Conservation (phyloP, 2,888 invertebrate genomes). For the Chymomyza procnemis region DNA sequence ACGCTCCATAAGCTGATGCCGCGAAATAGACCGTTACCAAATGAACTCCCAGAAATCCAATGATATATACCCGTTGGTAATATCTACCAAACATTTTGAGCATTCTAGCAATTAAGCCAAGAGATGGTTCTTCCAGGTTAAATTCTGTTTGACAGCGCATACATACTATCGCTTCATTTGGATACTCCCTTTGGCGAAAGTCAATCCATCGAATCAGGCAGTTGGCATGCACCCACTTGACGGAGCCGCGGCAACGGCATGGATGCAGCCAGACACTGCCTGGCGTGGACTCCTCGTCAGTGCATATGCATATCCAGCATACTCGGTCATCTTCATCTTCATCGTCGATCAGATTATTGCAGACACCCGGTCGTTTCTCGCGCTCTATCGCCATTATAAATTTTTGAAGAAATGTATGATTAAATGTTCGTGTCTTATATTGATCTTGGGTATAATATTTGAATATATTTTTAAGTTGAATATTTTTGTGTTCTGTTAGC, state of each 20-base stretch:
- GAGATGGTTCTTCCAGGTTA: conserved; percentile 43
- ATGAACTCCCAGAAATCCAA: conserved; percentile 37
- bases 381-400: no score
- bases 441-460: no score
- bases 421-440: no score
- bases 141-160: conserved; percentile 52
- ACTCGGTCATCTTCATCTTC: conserved; percentile 19
- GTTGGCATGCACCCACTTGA: conserved; percentile 55
- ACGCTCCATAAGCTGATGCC: conserved; percentile 40
- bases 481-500: no score
- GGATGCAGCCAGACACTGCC: conserved; percentile 52
- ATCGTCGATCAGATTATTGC: background rate
- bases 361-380: no score
- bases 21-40: conserved; percentile 44
- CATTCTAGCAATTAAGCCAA: conserved; percentile 39
- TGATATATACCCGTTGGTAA: conserved; percentile 41
- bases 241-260: conserved; percentile 55
- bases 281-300: conserved; percentile 39
- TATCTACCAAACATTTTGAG: conserved; percentile 36
- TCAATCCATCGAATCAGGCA: conserved; percentile 58
- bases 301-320: conserved; percentile 58
- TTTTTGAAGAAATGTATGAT: no score
- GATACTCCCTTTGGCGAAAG: conserved; percentile 35
- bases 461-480: no score
- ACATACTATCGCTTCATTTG: conserved; percentile 35